Conservation (phyloP, 2,797 vertebrate genomes). For the Enteromius unitaeniatus region DNA sequence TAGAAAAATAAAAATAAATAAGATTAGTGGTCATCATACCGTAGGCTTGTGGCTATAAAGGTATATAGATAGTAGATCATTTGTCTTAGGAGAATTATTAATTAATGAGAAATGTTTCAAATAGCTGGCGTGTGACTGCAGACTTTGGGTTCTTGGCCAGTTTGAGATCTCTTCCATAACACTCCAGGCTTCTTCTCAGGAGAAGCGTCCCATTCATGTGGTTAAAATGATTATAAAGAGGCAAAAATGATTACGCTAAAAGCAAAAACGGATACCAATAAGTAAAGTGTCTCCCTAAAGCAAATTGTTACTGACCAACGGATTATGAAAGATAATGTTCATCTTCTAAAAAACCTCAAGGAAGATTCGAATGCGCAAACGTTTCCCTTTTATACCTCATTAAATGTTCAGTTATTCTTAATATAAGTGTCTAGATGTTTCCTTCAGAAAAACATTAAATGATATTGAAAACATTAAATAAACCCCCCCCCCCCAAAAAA, state of each 20-base stretch:
- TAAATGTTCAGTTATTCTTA: background rate
- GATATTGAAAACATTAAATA: background rate
- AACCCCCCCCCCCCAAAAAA: no score
- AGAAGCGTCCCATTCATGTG: background rate
- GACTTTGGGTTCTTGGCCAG: background rate
- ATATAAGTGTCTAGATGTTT: background rate
- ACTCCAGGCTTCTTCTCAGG: background rate
- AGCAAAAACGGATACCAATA: background rate
- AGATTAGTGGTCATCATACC: background rate
- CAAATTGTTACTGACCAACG: background rate
- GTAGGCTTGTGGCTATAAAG: background rate
- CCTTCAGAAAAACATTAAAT: background rate
- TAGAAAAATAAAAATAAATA: background rate
- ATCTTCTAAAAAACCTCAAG: background rate
- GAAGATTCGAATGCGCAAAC: background rate
- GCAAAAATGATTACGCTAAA: background rate
- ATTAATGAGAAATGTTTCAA: background rate
- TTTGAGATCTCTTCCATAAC: background rate
- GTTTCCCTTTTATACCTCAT: background rate
- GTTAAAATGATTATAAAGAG: background rate
- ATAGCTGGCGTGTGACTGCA: background rate
- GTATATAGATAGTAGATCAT: background rate
- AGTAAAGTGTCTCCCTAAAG: background rate
- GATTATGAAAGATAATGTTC: background rate
- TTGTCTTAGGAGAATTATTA: background rate